Conservation (phyloP, 2,113 vertebrate genomes). For the Indri indri region DNA sequence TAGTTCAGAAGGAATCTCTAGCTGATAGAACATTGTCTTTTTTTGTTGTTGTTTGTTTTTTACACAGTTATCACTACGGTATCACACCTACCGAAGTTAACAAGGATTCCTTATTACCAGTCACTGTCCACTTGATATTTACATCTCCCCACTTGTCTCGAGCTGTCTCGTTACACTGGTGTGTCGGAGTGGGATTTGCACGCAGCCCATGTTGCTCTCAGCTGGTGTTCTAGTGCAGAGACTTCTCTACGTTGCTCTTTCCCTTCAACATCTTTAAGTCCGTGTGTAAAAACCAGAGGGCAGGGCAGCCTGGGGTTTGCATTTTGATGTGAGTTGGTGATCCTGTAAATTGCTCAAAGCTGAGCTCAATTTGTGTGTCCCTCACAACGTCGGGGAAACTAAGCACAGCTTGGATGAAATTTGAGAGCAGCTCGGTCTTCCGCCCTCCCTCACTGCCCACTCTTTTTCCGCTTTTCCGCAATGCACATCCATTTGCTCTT, state of each 20-base stretch:
- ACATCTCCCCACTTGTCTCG: background rate
- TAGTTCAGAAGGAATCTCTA: background rate
- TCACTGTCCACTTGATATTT: background rate
- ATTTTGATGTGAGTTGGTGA: background rate
- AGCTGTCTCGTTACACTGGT: background rate
- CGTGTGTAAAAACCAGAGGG: background rate
- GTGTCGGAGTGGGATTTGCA: background rate
- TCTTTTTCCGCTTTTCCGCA: background rate
- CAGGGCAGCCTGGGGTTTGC: background rate
- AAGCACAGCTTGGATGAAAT: background rate
- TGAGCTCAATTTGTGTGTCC: background rate
- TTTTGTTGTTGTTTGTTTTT: background rate
- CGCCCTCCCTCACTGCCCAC: no score
- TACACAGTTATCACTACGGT: no score
- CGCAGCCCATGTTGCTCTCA: background rate
- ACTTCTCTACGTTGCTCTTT: background rate
- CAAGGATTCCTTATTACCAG: background rate
- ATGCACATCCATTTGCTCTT: rapidly evolving
- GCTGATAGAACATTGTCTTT: no score
- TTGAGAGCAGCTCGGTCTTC: background rate
- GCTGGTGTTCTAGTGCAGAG: background rate
- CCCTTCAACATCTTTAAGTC: background rate
- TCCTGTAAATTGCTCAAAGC: background rate
- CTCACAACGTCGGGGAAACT: background rate
- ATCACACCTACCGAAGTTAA: background rate